phyloP scores from a whole-genome alignment of 2,888 invertebrate genomes.

The Drosophila putrida region DNA sequence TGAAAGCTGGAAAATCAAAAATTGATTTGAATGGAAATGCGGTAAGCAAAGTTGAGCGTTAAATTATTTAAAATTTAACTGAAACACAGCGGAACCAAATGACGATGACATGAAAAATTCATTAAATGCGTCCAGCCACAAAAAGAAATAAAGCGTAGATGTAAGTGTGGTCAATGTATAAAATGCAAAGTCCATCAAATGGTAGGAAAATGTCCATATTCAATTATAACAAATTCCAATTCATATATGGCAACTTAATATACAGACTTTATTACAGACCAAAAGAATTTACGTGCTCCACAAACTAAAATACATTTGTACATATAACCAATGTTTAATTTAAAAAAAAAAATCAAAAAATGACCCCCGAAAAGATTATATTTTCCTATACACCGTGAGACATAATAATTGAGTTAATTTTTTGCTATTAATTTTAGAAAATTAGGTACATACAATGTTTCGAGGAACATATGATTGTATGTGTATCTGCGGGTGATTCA shows the following conservation, averaged over 20 bases:
- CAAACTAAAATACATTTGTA: too few relatives aligned
- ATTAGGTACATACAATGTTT: conserved; percentile 15
- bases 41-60: conserved; percentile 71
- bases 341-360: too few relatives aligned
- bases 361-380: neutral
- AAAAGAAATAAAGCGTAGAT: conserved; percentile 23
- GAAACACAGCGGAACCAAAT: conserved; percentile 30
- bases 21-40: conserved; percentile 76
- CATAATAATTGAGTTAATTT: conserved; percentile 17
- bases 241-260: neutral
- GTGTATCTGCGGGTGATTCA: conserved; percentile 5
- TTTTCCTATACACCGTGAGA: neutral
- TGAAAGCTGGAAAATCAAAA: conserved; percentile 67
- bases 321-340: too few relatives aligned
- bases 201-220: neutral
- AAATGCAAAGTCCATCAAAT: conserved; percentile 6
- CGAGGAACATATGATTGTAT: too few relatives aligned
- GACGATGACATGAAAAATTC: conserved; percentile 70
- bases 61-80: conserved; percentile 66
- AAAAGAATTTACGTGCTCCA: too few relatives aligned
- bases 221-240: conserved; percentile 24
- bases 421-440: conserved; percentile 21
- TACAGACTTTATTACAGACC: neutral
- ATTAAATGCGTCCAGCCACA: conserved; percentile 73
- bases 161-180: conserved; percentile 1